Evolutionary conservation across 2,888 invertebrate genomes (phyloP).

Genomic region (Tachina grossa): DNA sequence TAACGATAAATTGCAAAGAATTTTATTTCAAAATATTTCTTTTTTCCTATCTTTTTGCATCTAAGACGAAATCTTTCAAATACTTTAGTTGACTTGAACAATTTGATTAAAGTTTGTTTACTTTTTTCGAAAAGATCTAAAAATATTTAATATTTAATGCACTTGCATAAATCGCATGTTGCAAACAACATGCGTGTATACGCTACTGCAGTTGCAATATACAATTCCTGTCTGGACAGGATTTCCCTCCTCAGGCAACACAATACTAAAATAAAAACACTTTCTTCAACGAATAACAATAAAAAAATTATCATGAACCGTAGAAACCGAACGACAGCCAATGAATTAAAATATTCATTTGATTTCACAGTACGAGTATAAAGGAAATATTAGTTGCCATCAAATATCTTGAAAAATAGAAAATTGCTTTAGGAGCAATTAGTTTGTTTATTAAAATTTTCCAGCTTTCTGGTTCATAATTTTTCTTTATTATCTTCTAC

Average conservation of each 20-base stretch:
- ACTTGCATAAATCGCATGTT: slow-evolving; percentile 13
- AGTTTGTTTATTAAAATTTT: neutral
- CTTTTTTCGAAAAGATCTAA: neutral
- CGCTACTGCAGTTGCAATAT: slow-evolving; percentile 25
- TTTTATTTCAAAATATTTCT: slow-evolving; percentile 24
- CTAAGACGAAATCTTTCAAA: slow-evolving; percentile 3
- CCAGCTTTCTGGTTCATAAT: neutral
- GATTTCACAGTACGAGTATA: no score
- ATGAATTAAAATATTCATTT: neutral
- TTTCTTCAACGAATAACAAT: neutral
- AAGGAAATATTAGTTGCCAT: neutral
- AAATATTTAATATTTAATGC: slow-evolving; percentile 24
- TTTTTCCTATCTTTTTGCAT: neutral
- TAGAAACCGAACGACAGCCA: neutral
- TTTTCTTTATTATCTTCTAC: neutral
- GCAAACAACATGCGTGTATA: slow-evolving; percentile 31
- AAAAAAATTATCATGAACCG: neutral
- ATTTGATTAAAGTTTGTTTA: slow-evolving; percentile 16
- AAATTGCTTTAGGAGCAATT: neutral
- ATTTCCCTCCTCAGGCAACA: slow-evolving; percentile 63
- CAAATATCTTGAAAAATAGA: neutral
- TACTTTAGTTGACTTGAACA: slow-evolving; percentile 7
- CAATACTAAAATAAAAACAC: slow-evolving; percentile 12
- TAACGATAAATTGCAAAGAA: slow-evolving; percentile 50
- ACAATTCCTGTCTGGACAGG: slow-evolving; percentile 70